Conservation (phyloP, 2,888 invertebrate species). For the Laspeyria flexula region DNA sequence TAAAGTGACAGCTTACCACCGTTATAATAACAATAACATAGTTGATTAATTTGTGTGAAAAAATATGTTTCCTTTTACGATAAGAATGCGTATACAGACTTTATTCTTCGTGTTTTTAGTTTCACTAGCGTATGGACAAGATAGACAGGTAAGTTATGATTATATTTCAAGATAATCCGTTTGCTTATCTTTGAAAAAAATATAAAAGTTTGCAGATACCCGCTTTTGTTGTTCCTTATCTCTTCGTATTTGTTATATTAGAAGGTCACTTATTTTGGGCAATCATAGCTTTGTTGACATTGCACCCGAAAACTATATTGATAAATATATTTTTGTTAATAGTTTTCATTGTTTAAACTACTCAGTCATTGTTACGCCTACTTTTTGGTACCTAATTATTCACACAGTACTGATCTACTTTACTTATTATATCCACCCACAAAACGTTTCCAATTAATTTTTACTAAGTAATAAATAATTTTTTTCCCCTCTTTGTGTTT, state of each 20-base stretch:
- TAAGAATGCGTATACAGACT: conserved; percentile 59
- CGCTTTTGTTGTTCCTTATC: conserved; percentile 22
- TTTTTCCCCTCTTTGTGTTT: no score
- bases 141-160: conserved; percentile 66
- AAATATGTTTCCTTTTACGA: conserved; percentile 59
- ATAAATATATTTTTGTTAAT: no score
- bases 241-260: conserved; percentile 18
- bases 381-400: no score
- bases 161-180: background rate
- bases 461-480: no score
- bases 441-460: no score
- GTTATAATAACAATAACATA: conserved; percentile 45
- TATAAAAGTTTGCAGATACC: conserved; percentile 13
- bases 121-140: conserved; percentile 60
- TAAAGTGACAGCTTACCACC: conserved; percentile 37
- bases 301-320: background rate
- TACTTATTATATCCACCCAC: no score
- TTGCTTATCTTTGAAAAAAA: background rate
- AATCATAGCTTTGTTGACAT: background rate
- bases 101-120: conserved; percentile 58
- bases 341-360: no score
- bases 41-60: conserved; percentile 51
- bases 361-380: background rate
- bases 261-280: conserved; percentile 22
- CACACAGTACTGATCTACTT: no score